phyloP scores from a whole-genome alignment of 2,797 vertebrate genomes.

The Diplodus puntazzo region DNA sequence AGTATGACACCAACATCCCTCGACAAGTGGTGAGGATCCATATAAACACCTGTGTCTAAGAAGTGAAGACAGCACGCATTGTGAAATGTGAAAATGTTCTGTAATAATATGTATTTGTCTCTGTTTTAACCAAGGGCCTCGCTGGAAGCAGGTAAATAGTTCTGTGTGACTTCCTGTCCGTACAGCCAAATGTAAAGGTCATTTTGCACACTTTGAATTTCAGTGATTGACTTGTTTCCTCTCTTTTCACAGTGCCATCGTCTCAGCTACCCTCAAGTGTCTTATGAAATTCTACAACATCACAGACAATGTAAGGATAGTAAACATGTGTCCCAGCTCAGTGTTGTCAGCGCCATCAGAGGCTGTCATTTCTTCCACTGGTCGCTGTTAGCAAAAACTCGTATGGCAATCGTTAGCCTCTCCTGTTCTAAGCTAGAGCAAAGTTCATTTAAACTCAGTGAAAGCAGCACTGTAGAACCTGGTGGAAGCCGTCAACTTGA shows the following conservation, averaged over 20 bases:
- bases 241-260: conserved; percentile 83
- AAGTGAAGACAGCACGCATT: not conserved
- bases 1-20: conserved; percentile 91
- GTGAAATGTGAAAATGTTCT: not conserved
- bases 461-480: not conserved
- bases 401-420: not conserved
- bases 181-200: accelerated
- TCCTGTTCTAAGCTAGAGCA: not conserved
- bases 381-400: not conserved
- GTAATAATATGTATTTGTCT: conserved; percentile 31
- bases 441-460: not conserved
- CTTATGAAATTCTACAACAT: conserved; percentile 91
- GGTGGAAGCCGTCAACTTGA: not conserved
- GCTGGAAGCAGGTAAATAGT: conserved; percentile 88
- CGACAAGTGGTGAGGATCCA: conserved; percentile 87
- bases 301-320: conserved; percentile 82
- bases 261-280: conserved; percentile 88
- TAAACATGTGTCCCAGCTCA: not conserved
- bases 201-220: not conserved
- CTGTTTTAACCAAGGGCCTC: conserved; percentile 80
- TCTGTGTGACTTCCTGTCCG: not conserved
- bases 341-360: not conserved
- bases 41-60: not conserved
- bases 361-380: not conserved
- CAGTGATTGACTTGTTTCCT: not conserved